Conservation (phyloP, 2,888 invertebrate genomes). For the Onchidella celtica region DNA sequence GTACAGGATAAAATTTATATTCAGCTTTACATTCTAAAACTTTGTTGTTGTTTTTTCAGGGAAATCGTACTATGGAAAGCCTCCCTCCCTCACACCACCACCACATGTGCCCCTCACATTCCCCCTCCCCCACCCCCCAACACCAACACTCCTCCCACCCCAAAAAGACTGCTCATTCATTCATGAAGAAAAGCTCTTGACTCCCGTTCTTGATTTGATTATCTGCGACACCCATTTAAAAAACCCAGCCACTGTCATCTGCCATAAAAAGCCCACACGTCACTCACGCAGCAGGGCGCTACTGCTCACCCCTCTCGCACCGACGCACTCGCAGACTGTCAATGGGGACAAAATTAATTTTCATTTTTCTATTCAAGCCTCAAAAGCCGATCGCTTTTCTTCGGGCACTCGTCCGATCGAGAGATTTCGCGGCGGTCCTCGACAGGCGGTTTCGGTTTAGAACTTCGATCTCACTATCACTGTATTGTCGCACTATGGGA, state of each 20-base stretch:
- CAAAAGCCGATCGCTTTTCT: constrained; percentile 45
- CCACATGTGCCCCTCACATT: too few species aligned
- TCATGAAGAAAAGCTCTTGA: constrained; percentile 14
- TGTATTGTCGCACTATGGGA: too few species aligned
- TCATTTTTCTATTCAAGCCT: constrained; percentile 39
- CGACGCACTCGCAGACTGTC: constrained; percentile 24
- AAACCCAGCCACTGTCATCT: constrained; percentile 16
- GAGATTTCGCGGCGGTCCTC: constrained; percentile 37
- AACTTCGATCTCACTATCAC: too few species aligned
- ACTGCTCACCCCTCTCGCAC: constrained; percentile 12
- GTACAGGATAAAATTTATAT: too few species aligned
- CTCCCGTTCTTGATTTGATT: constrained; percentile 34
- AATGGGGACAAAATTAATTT: constrained; percentile 42
- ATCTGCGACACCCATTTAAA: constrained; percentile 30
- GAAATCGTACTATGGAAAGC: too few species aligned
- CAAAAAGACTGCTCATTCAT: too few species aligned
- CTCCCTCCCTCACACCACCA: too few species aligned
- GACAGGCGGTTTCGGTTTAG: constrained; percentile 29
- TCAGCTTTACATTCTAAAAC: too few species aligned
- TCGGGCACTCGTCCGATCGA: neutral
- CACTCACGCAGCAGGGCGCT: constrained; percentile 23
- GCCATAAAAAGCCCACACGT: constrained; percentile 41
- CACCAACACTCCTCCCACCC: too few species aligned
- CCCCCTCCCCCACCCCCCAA: too few species aligned
- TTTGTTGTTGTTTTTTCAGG: too few species aligned